A percentile compares a stretch with the other conserved stretches of the same genome.
Conservation (phyloP, 2,113 vertebrate genomes). For the Paracanthobrama guichenoti region DNA sequence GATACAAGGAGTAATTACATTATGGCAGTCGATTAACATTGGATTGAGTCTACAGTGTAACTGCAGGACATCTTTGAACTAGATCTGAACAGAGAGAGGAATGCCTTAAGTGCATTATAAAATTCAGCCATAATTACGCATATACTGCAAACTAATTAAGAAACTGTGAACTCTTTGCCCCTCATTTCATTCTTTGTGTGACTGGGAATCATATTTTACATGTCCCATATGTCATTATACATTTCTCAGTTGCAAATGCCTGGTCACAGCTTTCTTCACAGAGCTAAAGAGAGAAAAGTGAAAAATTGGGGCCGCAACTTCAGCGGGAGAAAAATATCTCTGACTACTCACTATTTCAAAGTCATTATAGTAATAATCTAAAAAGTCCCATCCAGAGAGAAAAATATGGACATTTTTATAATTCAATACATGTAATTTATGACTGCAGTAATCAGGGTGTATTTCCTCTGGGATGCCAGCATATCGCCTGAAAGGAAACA, state of each 20-base stretch:
- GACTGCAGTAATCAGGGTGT: slow-evolving; percentile 45
- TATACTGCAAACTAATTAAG: slow-evolving; percentile 75
- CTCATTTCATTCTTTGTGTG: slow-evolving; percentile 65
- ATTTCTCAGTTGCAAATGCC: slow-evolving; percentile 57
- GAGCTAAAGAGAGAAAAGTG: slow-evolving; percentile 38
- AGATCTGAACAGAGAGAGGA: slow-evolving; percentile 58
- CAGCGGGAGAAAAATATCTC: slow-evolving; percentile 60
- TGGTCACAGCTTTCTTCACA: slow-evolving; percentile 43
- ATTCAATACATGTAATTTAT: slow-evolving; percentile 74
- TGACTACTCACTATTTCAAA: slow-evolving; percentile 71
- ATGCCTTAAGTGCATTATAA: slow-evolving; percentile 75
- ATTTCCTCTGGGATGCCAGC: slow-evolving; percentile 36
- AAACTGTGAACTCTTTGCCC: slow-evolving; percentile 67
- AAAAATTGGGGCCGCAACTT: slow-evolving; percentile 52
- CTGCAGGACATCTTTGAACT: slow-evolving; percentile 72
- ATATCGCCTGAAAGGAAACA: slow-evolving; percentile 27
- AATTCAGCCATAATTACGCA: slow-evolving; percentile 76
- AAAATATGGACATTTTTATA: slow-evolving; percentile 74
- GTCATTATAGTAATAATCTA: slow-evolving; percentile 70
- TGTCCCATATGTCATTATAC: slow-evolving; percentile 50
- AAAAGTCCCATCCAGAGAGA: slow-evolving; percentile 63
- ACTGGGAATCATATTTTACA: slow-evolving; percentile 70
- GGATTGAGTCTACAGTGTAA: slow-evolving; percentile 66
- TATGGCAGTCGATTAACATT: slow-evolving; percentile 55
- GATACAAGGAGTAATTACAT: slow-evolving; percentile 61